A percentile compares a stretch with the other conserved stretches of the same genome.
phyloP scores from a whole-genome alignment of 2,797 vertebrate genomes.

The Hylomyscus alleni region DNA sequence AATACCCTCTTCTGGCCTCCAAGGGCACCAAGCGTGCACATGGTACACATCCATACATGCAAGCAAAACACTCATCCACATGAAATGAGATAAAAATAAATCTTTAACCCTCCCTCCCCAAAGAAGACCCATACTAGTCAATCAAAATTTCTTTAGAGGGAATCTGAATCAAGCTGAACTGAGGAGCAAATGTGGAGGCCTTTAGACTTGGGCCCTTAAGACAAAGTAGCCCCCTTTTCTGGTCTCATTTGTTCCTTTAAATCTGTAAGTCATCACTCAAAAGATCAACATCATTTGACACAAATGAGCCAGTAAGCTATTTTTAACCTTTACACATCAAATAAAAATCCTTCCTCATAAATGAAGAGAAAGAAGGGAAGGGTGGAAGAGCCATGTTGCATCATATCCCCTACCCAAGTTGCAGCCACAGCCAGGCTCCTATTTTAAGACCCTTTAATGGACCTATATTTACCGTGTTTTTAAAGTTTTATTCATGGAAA shows the following conservation, averaged over 20 bases:
- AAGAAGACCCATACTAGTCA: neutral
- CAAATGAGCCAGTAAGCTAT: conserved; percentile 24
- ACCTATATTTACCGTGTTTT: conserved; percentile 66
- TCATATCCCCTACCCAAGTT: neutral
- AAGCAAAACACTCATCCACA: neutral
- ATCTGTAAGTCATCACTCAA: neutral
- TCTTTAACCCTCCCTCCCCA: too few relatives aligned
- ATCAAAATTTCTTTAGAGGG: neutral
- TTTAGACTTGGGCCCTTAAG: neutral
- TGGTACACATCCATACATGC: neutral
- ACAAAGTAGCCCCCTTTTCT: neutral
- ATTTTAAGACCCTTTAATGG: conserved; percentile 65
- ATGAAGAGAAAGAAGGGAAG: neutral
- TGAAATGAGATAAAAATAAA: neutral
- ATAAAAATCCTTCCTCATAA: neutral
- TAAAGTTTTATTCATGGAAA: conserved; percentile 59
- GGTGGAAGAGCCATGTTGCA: neutral
- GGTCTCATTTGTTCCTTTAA: conserved; percentile 9
- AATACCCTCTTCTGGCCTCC: neutral
- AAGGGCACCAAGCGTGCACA: neutral
- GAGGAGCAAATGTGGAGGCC: neutral
- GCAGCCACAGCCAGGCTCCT: neutral
- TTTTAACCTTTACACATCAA: neutral
- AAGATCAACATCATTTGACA: conserved; percentile 12
- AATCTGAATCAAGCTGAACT: neutral